Evolutionary conservation across 2,797 vertebrate species (phyloP).

Genomic region (Notamacropus eugenii): DNA sequence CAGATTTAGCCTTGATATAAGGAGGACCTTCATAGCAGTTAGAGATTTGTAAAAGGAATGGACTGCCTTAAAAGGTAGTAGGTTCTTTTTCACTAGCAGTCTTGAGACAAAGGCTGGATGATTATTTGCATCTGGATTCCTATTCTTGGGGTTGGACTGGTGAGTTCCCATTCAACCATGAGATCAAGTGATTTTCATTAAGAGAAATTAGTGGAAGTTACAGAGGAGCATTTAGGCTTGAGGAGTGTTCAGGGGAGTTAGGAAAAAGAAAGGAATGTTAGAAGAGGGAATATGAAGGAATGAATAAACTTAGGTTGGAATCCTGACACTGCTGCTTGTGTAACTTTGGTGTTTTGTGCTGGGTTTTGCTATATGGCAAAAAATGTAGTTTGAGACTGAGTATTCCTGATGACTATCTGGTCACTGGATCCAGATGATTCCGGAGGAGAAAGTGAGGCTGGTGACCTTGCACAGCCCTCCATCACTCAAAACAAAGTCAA

Average conservation of each 20-base stretch:
- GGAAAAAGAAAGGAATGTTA: background rate
- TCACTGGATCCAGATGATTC: too few relatives aligned
- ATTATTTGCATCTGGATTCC: background rate
- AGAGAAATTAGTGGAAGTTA: background rate
- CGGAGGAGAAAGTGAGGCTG: too few relatives aligned
- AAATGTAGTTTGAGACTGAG: background rate
- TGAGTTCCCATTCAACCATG: background rate
- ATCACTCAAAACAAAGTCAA: too few relatives aligned
- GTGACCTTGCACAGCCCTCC: too few relatives aligned
- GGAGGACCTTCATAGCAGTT: background rate
- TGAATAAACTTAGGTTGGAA: background rate
- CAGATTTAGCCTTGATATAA: background rate
- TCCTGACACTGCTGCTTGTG: background rate
- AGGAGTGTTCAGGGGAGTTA: background rate
- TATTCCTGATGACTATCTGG: background rate
- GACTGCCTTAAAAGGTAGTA: background rate
- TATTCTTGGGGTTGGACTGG: background rate
- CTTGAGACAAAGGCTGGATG: background rate
- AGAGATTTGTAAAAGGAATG: background rate
- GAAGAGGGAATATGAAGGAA: background rate
- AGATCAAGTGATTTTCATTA: background rate
- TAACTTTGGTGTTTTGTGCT: background rate
- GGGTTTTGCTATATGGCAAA: background rate
- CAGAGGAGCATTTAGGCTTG: background rate
- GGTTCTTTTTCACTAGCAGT: background rate